phyloP scores from a whole-genome alignment of 1,140 invertebrate species.

The Leptonema lineaticorne region DNA sequence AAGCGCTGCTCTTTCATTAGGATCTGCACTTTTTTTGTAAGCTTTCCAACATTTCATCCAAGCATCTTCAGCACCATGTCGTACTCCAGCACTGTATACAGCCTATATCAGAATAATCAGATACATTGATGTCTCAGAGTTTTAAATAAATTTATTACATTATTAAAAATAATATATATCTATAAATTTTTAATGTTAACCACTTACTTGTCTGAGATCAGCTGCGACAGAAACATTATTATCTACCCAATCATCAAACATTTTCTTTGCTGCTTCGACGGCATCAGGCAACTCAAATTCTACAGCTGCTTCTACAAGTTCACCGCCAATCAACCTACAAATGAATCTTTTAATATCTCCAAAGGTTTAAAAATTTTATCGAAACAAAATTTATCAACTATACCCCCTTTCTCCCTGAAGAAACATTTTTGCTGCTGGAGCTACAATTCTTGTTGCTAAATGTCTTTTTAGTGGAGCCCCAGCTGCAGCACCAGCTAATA shows the following conservation, averaged over 20 bases:
- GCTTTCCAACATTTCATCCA: conserved; percentile 76
- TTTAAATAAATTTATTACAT: background rate
- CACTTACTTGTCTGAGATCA: conserved; percentile 71
- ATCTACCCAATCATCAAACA: conserved; percentile 69
- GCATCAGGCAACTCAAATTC: conserved; percentile 63
- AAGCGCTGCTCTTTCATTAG: conserved; percentile 68
- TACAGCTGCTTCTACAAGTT: conserved; percentile 55
- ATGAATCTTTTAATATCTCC: background rate
- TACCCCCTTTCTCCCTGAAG: conserved; percentile 11
- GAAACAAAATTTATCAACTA: background rate
- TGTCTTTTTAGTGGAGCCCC: conserved; percentile 27
- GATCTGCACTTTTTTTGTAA: conserved; percentile 66
- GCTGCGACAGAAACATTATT: conserved; percentile 61
- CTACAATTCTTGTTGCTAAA: conserved; percentile 16
- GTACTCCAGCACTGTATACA: conserved; percentile 68
- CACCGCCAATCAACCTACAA: conserved; percentile 29
- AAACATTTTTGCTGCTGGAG: conserved; percentile 5
- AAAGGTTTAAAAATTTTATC: background rate
- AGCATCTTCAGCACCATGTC: conserved; percentile 68
- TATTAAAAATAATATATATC: background rate
- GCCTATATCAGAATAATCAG: conserved; percentile 22
- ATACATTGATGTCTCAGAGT: background rate
- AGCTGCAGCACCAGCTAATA: conserved; percentile 37
- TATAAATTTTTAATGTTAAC: no score
- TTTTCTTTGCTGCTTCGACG: conserved; percentile 61